Conservation (phyloP, 1,140 invertebrate genomes). For the Wasmannia auropunctata region DNA sequence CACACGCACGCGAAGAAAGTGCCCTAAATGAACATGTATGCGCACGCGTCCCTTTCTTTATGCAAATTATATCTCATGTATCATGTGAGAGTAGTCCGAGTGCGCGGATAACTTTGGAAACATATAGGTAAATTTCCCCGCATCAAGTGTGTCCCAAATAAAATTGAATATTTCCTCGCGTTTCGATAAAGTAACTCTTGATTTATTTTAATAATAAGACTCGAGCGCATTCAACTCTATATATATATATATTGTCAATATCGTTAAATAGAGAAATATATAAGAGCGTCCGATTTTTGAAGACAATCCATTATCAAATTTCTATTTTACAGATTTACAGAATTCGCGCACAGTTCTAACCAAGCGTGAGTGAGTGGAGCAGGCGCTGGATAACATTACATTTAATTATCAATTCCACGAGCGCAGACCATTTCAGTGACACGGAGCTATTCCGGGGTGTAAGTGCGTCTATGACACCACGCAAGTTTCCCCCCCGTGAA, state of each 20-base stretch:
- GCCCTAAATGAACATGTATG: not conserved
- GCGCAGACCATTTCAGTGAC: constrained; percentile 24
- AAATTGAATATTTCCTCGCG: not conserved
- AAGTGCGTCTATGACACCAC: not conserved
- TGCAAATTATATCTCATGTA: not conserved
- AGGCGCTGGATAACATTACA: not conserved
- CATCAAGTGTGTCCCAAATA: not conserved
- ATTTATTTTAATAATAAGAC: not conserved
- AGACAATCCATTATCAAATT: not conserved
- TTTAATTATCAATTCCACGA: constrained; percentile 44
- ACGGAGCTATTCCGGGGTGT: constrained; percentile 13
- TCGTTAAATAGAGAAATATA: not conserved
- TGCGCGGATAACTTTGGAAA: not conserved
- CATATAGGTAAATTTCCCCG: not conserved
- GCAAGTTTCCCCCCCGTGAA: not conserved
- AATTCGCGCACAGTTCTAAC: not conserved
- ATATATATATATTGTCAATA: not conserved
- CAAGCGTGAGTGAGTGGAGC: not conserved
- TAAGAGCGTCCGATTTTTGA: not conserved
- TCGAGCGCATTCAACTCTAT: not conserved
- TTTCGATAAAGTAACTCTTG: not conserved
- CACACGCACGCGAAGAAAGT: too few relatives aligned
- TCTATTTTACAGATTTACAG: not conserved
- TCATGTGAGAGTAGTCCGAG: not conserved
- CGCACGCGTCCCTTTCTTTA: not conserved